Base-by-base conservation (phyloP, 2,113 vertebrate species). In the Morone chrysops region DNA sequence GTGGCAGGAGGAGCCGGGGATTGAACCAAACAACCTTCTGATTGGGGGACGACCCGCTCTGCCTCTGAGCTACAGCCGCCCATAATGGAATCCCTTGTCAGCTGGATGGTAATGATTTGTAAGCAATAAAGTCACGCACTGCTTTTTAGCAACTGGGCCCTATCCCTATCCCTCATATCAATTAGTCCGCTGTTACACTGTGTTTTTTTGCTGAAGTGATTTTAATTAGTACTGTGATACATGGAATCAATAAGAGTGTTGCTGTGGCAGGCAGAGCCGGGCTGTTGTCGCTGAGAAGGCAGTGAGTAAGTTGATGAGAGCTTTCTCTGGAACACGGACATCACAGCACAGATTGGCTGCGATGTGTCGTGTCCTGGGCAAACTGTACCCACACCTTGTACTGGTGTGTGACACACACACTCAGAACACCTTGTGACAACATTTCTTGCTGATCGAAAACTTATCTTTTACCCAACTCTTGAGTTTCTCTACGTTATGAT, bases 301-400 rank as follows among this genome's bases (percentile, higher is more conserved):
- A 65, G 65, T 63, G 87, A 89, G 78, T 76, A 70, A 84, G 70
- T 78, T 75, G 57, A 53, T 84, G 69, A 84, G 43, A 65, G 56
- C 59, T 76, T 73, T 85, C 73, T 76, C 20, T 73, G 68, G 53
- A 75, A 86, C 86, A 71, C 1, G 50, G 60, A 82, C 50, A 79
- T 90, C 89, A 36, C 89, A 92, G 87, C 87, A 85, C 91, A 91
- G 87, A 83, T 76, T 85, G 91, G 63, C 38, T 48, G 75, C 78
- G 84, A 86, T 66, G 67, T 87, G 80, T 83, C 45, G 53, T 76
- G 78, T 90, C 86, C 83, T 84, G 61, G 66, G 71, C 80, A 82
- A 51, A 78, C 69, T 87, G 89, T 88, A 81, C 81, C 77, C 77
- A 87, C 88, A 84, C 84, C 81, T 84, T 89, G 70, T 61, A 31